phyloP scores from a whole-genome alignment of 2,888 invertebrate species.

The Microplitis manilae region DNA sequence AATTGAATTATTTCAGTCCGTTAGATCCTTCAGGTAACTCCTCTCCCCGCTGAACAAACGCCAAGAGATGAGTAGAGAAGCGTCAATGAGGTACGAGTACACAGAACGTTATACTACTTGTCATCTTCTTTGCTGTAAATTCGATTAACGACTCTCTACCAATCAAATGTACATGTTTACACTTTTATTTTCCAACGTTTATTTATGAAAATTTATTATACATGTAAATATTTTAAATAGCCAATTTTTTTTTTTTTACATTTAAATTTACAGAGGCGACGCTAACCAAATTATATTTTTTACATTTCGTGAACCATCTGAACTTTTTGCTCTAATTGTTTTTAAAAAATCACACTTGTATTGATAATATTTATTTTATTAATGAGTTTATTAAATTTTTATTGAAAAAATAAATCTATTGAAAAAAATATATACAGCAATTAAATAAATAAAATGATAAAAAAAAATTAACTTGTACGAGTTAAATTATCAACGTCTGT shows the following conservation, averaged over 20 bases:
- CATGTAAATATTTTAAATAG: neutral
- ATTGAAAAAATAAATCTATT: no score
- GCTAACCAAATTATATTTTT: no score
- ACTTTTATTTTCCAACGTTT: neutral
- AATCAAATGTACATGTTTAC: neutral
- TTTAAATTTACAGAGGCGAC: no score
- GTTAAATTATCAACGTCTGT: no score
- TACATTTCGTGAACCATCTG: no score
- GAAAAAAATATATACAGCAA: no score
- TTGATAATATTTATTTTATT: no score
- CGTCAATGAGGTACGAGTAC: slow-evolving; percentile 48
- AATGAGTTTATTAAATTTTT: no score
- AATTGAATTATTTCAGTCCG: slow-evolving; percentile 55
- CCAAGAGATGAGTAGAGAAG: slow-evolving; percentile 43
- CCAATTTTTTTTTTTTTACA: neutral
- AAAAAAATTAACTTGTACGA: no score
- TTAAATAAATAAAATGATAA: no score
- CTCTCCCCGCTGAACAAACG: slow-evolving; percentile 44
- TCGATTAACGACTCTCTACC: slow-evolving; percentile 29
- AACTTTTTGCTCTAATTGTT: no score
- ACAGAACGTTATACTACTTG: slow-evolving; percentile 5
- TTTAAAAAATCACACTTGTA: no score
- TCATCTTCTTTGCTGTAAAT: slow-evolving; percentile 34
- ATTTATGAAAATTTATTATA: neutral
- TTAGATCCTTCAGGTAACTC: slow-evolving; percentile 47